A percentile compares a stretch with the other conserved stretches of the same genome.
These are phyloP conservation scores for Meta bourneti DNA, from an alignment of 2,888 invertebrate species.

Conservation along the genomic window DNA sequence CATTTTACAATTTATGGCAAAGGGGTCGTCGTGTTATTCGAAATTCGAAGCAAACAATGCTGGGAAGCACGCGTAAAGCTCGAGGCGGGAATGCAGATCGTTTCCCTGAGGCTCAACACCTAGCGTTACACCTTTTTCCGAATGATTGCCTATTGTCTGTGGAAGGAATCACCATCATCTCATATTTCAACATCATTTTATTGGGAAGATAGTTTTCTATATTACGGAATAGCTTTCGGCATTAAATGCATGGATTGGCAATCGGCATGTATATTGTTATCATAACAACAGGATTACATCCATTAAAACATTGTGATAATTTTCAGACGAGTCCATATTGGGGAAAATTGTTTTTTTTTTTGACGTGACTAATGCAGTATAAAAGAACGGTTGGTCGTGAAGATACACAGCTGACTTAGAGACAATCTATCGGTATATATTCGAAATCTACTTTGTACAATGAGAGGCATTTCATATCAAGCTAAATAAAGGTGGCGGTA, in stretches of 20 bases:
- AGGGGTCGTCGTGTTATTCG: neutral
- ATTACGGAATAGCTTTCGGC: neutral
- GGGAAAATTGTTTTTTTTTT: neutral
- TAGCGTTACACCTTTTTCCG: neutral
- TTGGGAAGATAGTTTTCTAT: neutral
- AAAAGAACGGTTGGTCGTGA: too few species aligned
- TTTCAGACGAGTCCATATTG: too few species aligned
- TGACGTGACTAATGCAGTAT: neutral
- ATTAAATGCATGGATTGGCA: neutral
- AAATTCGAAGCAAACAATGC: slow-evolving; percentile 13
- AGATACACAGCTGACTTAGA: neutral
- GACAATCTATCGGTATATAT: neutral
- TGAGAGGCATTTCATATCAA: too few species aligned
- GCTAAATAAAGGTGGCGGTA: too few species aligned
- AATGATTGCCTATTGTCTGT: slow-evolving; percentile 19
- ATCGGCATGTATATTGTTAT: neutral
- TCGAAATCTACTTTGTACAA: too few species aligned
- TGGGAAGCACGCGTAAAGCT: slow-evolving; percentile 24
- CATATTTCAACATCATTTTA: slow-evolving; percentile 14
- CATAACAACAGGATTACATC: neutral
- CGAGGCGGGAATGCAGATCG: slow-evolving; percentile 9
- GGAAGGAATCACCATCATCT: neutral
- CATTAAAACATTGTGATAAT: neutral
- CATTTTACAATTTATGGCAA: neutral
- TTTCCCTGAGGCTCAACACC: neutral